Conservation (phyloP, 2,797 vertebrate species). For the Erpetoichthys calabaricus region DNA sequence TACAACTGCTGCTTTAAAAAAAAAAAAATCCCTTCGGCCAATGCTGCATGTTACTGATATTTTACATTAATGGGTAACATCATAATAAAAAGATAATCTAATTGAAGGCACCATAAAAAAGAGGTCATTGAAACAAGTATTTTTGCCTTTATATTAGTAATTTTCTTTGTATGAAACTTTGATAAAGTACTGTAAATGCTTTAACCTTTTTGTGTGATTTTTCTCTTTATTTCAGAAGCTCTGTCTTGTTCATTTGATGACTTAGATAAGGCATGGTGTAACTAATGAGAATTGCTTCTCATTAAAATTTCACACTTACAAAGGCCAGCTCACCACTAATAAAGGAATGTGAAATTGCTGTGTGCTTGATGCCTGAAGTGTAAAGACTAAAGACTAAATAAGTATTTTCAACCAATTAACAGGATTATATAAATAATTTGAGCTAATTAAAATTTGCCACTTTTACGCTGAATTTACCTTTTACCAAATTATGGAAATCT, state of each 20-base stretch:
- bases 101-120: too few relatives aligned
- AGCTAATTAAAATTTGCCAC: background rate
- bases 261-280: slow-evolving; percentile 40
- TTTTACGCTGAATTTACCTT: background rate
- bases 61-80: too few relatives aligned
- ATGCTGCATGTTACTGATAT: too few relatives aligned
- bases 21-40: too few relatives aligned
- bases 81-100: too few relatives aligned
- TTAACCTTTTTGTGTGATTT: background rate
- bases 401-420: background rate
- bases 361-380: background rate
- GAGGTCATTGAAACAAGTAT: too few relatives aligned
- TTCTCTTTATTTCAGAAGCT: slow-evolving; percentile 29
- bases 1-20: too few relatives aligned
- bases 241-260: slow-evolving; percentile 40
- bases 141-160: too few relatives aligned
- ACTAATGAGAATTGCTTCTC: slow-evolving; percentile 55
- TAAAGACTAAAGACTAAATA: background rate
- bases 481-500: too few relatives aligned
- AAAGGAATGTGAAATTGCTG: background rate
- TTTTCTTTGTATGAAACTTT: too few relatives aligned
- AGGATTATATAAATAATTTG: background rate
- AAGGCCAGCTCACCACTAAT: slow-evolving; percentile 34
- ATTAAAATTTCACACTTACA: slow-evolving; percentile 43
- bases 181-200: too few relatives aligned